Evolutionary conservation across 2,113 vertebrate genomes (phyloP), one percentile per base, ranked within the genome.

Genomic region (Columba livia): DNA sequence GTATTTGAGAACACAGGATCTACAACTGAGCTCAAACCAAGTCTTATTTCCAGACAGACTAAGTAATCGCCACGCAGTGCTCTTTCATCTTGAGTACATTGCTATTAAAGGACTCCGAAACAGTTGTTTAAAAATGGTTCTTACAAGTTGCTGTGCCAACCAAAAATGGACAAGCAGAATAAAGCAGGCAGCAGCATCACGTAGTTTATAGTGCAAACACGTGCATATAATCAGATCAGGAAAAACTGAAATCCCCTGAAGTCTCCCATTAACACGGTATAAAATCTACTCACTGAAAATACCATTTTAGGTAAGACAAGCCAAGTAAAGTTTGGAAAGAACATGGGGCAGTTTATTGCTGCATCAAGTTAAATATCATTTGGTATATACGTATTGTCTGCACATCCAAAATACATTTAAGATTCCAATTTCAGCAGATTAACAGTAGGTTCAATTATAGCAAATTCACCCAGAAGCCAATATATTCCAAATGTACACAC

Each of bases 71-170:
- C 48, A n/a, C 4, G 4, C 61, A 24, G 62, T 32, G n/a, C 51
- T 87, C 85, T 74, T 75, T 91, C 72, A 84, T 90, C 50, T 80
- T 58, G 71, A 47, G 44, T 15, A 28, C 31, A 38, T 17, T 74
- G 79, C 91, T 96, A 66, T 95, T 94, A 94, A 93, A 93, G 94
- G 96, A 88, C 85, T 80, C 79, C 5, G 4, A 36, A 88, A 73
- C 5, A 25, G 50, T 80, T 88, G 85, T 90, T 93, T 94, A 93
- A 93, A 96, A 93, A 74, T 62, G 77, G 74, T 85, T 88, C 89
- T 85, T 81, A 40, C 7, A 21, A 93, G 50, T 91, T 93, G 82
- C 85, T 95, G 75, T 82, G 82, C 93, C 79, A 89, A 79, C 85
- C 81, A 93, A 91, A 96, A 95, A 89, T 70, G 66, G 93, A 70